phyloP scores from a whole-genome alignment of 2,888 invertebrate genomes.

The Byasa hedistus region DNA sequence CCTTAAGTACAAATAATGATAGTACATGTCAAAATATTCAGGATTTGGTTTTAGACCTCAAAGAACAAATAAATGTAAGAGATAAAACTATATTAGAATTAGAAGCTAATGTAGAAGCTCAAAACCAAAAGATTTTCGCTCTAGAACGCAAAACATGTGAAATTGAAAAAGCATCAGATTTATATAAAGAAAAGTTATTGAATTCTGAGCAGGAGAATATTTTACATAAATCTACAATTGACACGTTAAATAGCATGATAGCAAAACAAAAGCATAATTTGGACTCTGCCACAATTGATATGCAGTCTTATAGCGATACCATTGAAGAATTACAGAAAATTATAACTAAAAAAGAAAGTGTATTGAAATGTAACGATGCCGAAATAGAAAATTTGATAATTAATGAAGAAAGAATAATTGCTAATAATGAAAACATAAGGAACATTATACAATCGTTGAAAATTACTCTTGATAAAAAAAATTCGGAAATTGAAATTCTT shows the following conservation, averaged over 20 bases:
- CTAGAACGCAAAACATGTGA: conserved; percentile 54
- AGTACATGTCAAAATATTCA: conserved; percentile 33
- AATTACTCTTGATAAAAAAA: conserved; percentile 49
- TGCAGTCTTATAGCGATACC: conserved; percentile 53
- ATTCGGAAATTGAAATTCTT: conserved; percentile 53
- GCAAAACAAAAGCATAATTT: conserved; percentile 52
- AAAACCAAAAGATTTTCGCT: conserved; percentile 49
- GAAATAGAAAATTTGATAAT: conserved; percentile 55
- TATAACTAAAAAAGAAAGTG: conserved; percentile 47
- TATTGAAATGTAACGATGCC: conserved; percentile 42
- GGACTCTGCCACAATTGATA: conserved; percentile 49
- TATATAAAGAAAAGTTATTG: conserved; percentile 48
- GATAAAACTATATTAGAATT: conserved; percentile 52
- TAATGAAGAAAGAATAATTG: conserved; percentile 60
- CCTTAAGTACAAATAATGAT: conserved; percentile 42
- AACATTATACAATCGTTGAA: conserved; percentile 62
- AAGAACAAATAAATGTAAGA: conserved; percentile 49
- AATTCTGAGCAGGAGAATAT: conserved; percentile 54
- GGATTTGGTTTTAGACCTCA: conserved; percentile 44
- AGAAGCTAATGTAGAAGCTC: conserved; percentile 48
- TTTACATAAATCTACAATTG: conserved; percentile 52
- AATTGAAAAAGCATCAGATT: conserved; percentile 46
- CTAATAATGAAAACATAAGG: conserved; percentile 67
- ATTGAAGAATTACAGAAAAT: conserved; percentile 61
- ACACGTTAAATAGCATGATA: conserved; percentile 56